These are phyloP conservation scores for Myotis pilosus DNA, from an alignment of 2,797 vertebrate genomes.

Conservation along the genomic window DNA sequence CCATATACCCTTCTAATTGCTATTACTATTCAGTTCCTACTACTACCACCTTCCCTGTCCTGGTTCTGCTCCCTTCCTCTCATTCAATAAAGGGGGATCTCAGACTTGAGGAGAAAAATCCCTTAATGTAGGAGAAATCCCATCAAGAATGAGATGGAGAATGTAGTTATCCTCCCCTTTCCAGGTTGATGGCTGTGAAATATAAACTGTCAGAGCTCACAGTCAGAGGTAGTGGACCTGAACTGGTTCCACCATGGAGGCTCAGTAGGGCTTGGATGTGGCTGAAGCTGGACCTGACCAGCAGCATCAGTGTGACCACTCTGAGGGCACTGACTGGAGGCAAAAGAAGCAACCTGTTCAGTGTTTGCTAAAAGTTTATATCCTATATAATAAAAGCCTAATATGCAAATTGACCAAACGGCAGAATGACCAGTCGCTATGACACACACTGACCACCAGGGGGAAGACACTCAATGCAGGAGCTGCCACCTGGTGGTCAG, in stretches of 20 bases:
- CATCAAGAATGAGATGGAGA: background rate
- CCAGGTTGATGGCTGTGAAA: background rate
- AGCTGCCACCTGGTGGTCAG: too few relatives aligned
- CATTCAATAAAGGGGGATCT: background rate
- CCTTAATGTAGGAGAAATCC: background rate
- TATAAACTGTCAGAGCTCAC: background rate
- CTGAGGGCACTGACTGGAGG: background rate
- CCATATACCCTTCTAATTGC: fast-evolving
- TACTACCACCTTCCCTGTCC: background rate
- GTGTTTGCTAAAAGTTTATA: background rate
- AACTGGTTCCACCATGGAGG: background rate
- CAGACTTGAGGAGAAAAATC: background rate
- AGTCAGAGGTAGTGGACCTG: background rate
- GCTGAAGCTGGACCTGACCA: background rate
- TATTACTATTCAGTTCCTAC: background rate
- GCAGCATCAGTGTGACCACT: background rate
- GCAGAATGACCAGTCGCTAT: too few relatives aligned
- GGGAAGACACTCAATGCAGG: too few relatives aligned
- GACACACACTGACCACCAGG: too few relatives aligned
- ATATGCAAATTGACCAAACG: too few relatives aligned
- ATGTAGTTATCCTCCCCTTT: background rate
- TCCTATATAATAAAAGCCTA: too few relatives aligned
- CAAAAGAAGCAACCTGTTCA: background rate
- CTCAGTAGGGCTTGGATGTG: background rate
- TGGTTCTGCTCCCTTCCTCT: background rate